A percentile compares a stretch with the other conserved stretches of the same genome.
phyloP scores from a whole-genome alignment of 1,140 invertebrate genomes.

The Drosophila teissieri region DNA sequence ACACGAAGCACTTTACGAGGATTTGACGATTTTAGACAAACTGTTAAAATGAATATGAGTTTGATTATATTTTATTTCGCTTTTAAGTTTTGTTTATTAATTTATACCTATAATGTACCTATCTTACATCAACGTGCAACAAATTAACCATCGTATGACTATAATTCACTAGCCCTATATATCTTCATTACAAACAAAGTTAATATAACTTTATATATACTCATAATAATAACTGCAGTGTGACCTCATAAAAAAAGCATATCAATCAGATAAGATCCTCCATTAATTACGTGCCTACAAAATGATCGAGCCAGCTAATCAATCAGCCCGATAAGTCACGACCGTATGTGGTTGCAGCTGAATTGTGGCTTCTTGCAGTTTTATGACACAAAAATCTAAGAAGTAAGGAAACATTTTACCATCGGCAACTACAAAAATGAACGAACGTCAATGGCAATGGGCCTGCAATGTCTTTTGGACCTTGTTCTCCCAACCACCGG shows the following conservation, averaged over 20 bases:
- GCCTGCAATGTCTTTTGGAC: conserved; percentile 35
- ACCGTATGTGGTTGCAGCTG: neutral
- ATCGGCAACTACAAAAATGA: neutral
- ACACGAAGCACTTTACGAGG: neutral
- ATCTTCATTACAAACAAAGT: neutral
- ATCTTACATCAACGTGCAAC: too few relatives aligned
- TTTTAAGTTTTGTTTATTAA: too few relatives aligned
- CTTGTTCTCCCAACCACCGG: conserved; percentile 19
- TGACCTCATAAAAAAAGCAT: neutral
- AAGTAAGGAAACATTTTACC: neutral
- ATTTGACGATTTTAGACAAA: too few relatives aligned
- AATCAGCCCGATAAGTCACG: conserved; percentile 23
- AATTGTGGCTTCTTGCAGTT: conserved; percentile 13
- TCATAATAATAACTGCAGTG: too few relatives aligned
- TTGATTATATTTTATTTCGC: too few relatives aligned
- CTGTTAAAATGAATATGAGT: too few relatives aligned
- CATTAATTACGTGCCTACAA: conserved; percentile 30
- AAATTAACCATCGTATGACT: conserved; percentile 9
- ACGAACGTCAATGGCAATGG: conserved; percentile 1
- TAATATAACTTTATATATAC: neutral
- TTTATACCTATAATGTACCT: too few relatives aligned
- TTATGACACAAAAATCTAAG: conserved; percentile 22
- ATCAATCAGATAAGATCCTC: conserved; percentile 6
- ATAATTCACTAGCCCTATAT: conserved; percentile 3
- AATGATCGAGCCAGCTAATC: conserved; percentile 3